phyloP scores from a whole-genome alignment of 2,888 invertebrate species.

The Liopterus haemorrhoidalis region DNA sequence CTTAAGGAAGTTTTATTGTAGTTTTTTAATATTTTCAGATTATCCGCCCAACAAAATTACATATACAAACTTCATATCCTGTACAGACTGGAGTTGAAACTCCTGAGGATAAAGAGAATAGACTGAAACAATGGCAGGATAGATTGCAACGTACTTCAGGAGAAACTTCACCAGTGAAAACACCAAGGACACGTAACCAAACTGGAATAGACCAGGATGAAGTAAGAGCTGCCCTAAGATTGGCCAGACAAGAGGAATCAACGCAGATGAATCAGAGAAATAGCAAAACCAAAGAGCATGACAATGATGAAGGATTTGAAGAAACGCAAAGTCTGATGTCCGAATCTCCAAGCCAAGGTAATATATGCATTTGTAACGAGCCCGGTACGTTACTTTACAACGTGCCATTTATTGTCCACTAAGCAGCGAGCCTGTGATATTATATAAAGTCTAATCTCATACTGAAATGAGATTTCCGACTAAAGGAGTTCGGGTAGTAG shows the following conservation, averaged over 20 bases:
- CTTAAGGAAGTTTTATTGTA: no score
- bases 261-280: slow-evolving; percentile 28
- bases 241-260: slow-evolving; percentile 31
- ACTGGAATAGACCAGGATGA: slow-evolving; percentile 67
- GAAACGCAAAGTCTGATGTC: slow-evolving; percentile 84
- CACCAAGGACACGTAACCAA: slow-evolving; percentile 56
- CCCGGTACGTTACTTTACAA: no score
- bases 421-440: no score
- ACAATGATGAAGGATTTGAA: slow-evolving; percentile 87
- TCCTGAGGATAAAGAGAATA: slow-evolving; percentile 52
- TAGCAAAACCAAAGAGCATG: slow-evolving; percentile 53
- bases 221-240: slow-evolving; percentile 60
- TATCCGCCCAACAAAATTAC: slow-evolving; percentile 43
- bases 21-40: slow-evolving; percentile 31
- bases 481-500: no score
- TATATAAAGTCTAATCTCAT: no score
- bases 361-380: slow-evolving; percentile 37
- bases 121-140: slow-evolving; percentile 66
- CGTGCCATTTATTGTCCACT: no score
- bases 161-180: slow-evolving; percentile 30
- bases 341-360: slow-evolving; percentile 76
- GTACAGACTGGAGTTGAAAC: slow-evolving; percentile 46
- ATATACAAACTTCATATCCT: slow-evolving; percentile 51
- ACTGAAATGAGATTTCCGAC: no score
- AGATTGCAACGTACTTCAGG: slow-evolving; percentile 49